A percentile compares a stretch with the other conserved stretches of the same genome.
Evolutionary conservation across 2,113 vertebrate species (phyloP).

Genomic region (Zosterops borbonicus): DNA sequence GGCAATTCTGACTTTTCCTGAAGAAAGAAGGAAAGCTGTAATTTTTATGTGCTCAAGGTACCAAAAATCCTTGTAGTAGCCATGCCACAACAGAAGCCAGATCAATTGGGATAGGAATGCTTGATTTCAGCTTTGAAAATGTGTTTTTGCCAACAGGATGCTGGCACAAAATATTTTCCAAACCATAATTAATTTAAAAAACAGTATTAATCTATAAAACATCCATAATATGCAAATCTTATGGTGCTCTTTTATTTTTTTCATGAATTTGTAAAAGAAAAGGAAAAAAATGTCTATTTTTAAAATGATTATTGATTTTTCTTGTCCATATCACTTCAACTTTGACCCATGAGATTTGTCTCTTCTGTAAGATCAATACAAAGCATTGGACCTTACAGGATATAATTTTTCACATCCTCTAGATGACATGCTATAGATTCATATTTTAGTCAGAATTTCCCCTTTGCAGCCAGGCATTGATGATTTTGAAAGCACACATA

Average conservation of each 20-base stretch:
- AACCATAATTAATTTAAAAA: not conserved
- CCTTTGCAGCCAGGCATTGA: not conserved
- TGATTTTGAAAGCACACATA: not conserved
- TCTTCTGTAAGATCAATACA: conserved; percentile 60
- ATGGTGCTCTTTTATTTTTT: not conserved
- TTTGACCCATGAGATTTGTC: conserved; percentile 63
- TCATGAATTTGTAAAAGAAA: conserved; percentile 54
- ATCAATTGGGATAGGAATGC: not conserved
- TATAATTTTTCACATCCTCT: conserved; percentile 61
- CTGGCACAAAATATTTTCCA: not conserved
- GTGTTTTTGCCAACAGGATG: not conserved
- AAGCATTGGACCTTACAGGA: conserved; percentile 56
- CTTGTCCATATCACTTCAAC: conserved; percentile 54
- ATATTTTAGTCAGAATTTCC: conserved; percentile 23
- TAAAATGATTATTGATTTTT: conserved; percentile 67
- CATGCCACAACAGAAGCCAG: not conserved
- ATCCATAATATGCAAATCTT: not conserved
- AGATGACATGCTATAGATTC: not conserved
- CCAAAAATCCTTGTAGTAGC: not conserved
- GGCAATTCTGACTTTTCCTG: not conserved
- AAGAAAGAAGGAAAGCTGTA: not conserved
- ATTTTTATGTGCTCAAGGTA: not conserved
- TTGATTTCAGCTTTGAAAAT: not conserved
- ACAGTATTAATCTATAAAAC: not conserved
- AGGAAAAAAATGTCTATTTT: conserved; percentile 35